These are phyloP conservation scores for Pachyramphus minor DNA, from an alignment of 2,113 vertebrate species.

Conservation along the genomic window DNA sequence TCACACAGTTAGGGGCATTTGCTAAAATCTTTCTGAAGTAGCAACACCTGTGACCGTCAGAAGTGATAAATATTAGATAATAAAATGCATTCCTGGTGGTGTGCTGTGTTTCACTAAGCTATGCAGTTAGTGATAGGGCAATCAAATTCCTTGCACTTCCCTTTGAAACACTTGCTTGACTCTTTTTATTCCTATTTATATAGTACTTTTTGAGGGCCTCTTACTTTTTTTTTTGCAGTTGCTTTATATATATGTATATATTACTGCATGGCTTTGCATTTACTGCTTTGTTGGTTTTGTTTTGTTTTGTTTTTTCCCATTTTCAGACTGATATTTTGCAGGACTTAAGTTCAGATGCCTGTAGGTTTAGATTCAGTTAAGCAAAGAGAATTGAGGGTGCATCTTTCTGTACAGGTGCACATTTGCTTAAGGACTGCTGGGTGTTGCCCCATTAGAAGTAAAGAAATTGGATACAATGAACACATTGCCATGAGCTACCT, in stretches of 20 bases:
- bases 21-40: conserved; percentile 41
- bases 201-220: neutral
- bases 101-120: neutral
- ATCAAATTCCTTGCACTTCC: neutral
- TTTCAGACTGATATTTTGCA: neutral
- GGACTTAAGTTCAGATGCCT: neutral
- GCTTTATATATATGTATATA: neutral
- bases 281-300: neutral
- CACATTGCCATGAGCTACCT: neutral
- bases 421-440: neutral
- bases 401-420: neutral
- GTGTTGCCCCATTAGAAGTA: neutral
- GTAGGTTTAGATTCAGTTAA: neutral
- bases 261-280: neutral
- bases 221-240: neutral
- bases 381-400: neutral
- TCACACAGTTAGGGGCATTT: conserved; percentile 56
- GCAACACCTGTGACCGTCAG: conserved; percentile 21
- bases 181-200: neutral
- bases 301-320: too few species aligned
- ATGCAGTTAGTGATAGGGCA: neutral
- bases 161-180: neutral
- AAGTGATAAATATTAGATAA: conserved; percentile 20
- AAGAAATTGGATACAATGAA: neutral
- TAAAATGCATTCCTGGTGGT: neutral